Evolutionary conservation across 1,140 invertebrate species (phyloP).

Genomic region (Drosophila virilis): DNA sequence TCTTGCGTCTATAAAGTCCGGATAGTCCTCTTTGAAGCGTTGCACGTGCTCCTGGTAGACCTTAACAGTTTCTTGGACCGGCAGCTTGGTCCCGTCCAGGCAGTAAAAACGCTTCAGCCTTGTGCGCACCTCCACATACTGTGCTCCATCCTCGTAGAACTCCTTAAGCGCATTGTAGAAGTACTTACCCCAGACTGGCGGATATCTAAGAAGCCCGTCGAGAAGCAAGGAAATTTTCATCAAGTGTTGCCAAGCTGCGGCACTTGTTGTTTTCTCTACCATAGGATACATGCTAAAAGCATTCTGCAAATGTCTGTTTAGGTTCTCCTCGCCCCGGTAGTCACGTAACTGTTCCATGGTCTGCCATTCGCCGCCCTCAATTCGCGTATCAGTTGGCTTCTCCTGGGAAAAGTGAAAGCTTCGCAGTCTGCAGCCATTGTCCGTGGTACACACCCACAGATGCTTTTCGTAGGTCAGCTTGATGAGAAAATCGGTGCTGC

Average conservation of each 20-base stretch:
- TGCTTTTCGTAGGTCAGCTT: conserved; percentile 50
- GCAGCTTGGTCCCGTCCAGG: conserved; percentile 86
- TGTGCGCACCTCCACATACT: conserved; percentile 90
- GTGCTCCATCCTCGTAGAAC: conserved; percentile 90
- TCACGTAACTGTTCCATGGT: conserved; percentile 85
- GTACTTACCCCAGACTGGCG: conserved; percentile 89
- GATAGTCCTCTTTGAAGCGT: conserved; percentile 86
- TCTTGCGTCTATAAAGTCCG: conserved; percentile 88
- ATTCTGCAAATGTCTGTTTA: conserved; percentile 16
- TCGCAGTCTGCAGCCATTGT: conserved; percentile 60
- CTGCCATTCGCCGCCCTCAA: conserved; percentile 85
- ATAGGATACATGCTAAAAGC: conserved; percentile 53
- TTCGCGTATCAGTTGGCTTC: conserved; percentile 52
- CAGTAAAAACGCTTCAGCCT: conserved; percentile 86
- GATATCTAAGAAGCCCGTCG: conserved; percentile 87
- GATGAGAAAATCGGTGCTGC: conserved; percentile 86
- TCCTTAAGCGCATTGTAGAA: conserved; percentile 89
- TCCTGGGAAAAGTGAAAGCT: conserved; percentile 80
- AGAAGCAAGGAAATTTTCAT: conserved; percentile 87
- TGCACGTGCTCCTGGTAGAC: conserved; percentile 86
- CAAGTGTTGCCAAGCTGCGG: conserved; percentile 89
- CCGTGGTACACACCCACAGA: conserved; percentile 56
- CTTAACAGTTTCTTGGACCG: conserved; percentile 85
- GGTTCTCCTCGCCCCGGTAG: conserved; percentile 29
- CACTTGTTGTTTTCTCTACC: conserved; percentile 78